These are phyloP conservation scores for Drosophila setosimentum DNA, from an alignment of 2,888 invertebrate genomes.

Conservation along the genomic window DNA sequence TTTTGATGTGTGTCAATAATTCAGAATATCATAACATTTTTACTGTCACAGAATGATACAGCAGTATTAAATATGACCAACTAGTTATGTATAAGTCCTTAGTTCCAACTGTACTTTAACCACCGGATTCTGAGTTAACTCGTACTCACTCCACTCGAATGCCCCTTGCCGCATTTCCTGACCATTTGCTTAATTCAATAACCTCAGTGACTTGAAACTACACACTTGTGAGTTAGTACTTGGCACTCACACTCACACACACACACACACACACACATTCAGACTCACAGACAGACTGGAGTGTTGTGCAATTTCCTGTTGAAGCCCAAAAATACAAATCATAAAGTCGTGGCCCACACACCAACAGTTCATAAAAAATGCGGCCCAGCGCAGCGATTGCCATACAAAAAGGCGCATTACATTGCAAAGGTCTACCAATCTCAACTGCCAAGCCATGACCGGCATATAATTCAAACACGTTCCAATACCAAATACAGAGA, in stretches of 20 bases:
- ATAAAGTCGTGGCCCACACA: conserved; percentile 65
- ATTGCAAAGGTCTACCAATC: conserved; percentile 41
- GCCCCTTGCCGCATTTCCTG: conserved; percentile 54
- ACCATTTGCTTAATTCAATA: conserved; percentile 73
- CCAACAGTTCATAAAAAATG: conserved; percentile 75
- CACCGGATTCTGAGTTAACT: conserved; percentile 3
- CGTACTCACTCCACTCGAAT: neutral
- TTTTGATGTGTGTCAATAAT: neutral
- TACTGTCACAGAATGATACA: neutral
- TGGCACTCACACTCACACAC: conserved; percentile 6
- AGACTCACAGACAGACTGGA: conserved; percentile 11
- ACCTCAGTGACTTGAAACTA: conserved; percentile 66
- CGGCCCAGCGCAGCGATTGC: conserved; percentile 75
- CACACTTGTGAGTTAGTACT: conserved; percentile 63
- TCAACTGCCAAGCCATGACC: conserved; percentile 62
- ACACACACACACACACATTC: conserved; percentile 11
- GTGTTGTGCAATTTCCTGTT: conserved; percentile 51
- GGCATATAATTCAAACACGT: conserved; percentile 79
- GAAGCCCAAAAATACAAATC: conserved; percentile 65
- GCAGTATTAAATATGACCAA: neutral
- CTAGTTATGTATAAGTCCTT: neutral
- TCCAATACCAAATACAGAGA: conserved; percentile 54
- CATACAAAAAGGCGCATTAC: conserved; percentile 76
- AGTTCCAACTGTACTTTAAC: conserved; percentile 5
- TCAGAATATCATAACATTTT: neutral